Percentiles rank a stretch among this genome's conserved stretches.
Conservation (phyloP, 92 coral and sea anemone species). For the Epizoanthus ramosus region DNA sequence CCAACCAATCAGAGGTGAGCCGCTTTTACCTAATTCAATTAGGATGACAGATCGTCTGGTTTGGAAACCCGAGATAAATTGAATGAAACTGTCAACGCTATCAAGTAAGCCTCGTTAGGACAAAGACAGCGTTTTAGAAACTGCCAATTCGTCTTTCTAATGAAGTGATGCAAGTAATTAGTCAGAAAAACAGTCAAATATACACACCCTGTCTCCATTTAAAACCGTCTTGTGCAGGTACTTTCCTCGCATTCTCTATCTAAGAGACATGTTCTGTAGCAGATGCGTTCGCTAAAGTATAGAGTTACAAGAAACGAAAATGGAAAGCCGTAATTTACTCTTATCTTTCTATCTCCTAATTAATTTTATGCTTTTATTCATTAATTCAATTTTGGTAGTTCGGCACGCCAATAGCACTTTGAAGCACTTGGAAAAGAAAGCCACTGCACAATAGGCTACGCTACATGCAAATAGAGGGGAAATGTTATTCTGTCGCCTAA, state of each 20-base stretch:
- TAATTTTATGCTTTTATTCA: slow-evolving; percentile 72
- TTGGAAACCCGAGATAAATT: slow-evolving; percentile 76
- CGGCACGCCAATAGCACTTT: slow-evolving; percentile 15
- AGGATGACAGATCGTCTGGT: slow-evolving; percentile 80
- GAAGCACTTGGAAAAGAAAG: not conserved
- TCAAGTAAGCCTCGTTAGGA: slow-evolving; percentile 93
- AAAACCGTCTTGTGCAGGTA: not conserved
- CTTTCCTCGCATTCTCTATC: not conserved
- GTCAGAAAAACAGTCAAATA: slow-evolving; percentile 57
- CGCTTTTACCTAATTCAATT: slow-evolving; percentile 84
- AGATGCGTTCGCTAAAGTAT: slow-evolving; percentile 29
- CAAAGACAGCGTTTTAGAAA: slow-evolving; percentile 86
- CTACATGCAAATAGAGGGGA: not conserved
- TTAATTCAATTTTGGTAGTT: not conserved
- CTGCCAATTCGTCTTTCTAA: slow-evolving; percentile 83
- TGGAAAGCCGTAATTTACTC: slow-evolving; percentile 17
- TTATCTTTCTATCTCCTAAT: slow-evolving; percentile 72
- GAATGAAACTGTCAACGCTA: slow-evolving; percentile 88
- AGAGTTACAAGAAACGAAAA: slow-evolving; percentile 32
- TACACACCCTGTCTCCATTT: slow-evolving; percentile 28
- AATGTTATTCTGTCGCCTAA: too few relatives aligned
- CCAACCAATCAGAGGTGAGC: slow-evolving; percentile 74
- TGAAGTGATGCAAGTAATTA: slow-evolving; percentile 66
- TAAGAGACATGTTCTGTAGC: not conserved
- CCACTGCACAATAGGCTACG: not conserved